Conservation (phyloP, 2,797 vertebrate genomes). For the Rachycentron canadum region DNA sequence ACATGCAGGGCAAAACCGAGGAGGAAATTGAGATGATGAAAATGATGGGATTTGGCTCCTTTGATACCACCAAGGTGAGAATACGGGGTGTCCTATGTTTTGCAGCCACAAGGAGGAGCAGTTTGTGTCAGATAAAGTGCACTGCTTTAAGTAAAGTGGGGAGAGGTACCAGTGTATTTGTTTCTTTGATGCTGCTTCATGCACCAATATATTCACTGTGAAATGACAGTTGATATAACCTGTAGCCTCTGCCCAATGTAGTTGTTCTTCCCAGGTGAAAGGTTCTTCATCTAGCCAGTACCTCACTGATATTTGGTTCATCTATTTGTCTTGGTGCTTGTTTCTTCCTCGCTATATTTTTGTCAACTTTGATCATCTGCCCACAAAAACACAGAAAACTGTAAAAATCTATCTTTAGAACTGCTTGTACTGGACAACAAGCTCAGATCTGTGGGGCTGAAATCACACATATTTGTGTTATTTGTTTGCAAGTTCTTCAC, state of each 20-base stretch:
- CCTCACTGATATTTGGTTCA: neutral
- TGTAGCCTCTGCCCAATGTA: too few species aligned
- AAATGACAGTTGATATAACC: neutral
- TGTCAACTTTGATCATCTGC: neutral
- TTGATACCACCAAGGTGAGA: constrained; percentile 93
- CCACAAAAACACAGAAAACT: neutral
- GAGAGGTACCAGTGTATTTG: neutral
- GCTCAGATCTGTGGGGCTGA: neutral
- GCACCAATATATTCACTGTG: neutral
- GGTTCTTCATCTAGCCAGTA: neutral
- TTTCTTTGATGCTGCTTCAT: neutral
- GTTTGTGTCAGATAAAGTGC: constrained; percentile 13
- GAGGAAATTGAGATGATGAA: constrained; percentile 99
- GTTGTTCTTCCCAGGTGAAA: neutral
- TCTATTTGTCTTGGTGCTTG: neutral
- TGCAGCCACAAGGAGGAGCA: constrained; percentile 77
- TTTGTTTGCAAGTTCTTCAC: neutral
- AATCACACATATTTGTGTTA: neutral
- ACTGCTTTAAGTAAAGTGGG: neutral
- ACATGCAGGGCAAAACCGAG: constrained; percentile 95
- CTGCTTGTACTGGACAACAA: neutral
- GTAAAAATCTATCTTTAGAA: neutral
- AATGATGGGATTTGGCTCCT: constrained; percentile 93
- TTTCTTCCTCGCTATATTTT: too few species aligned
- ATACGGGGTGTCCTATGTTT: neutral